Base-by-base conservation (phyloP, 2,888 invertebrate genomes). In the Hesperia comma region DNA sequence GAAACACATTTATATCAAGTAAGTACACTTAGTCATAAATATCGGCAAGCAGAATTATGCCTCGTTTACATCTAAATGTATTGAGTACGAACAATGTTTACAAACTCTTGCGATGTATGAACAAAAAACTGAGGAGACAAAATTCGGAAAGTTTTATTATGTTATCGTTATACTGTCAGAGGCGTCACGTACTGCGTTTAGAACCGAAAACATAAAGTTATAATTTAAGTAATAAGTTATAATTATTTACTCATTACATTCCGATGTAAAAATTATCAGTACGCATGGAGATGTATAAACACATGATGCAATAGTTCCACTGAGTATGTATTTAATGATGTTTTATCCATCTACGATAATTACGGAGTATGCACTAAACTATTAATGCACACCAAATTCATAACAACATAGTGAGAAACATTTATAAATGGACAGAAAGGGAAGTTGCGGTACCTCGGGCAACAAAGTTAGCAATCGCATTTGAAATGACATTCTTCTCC, bases 341-440 rank as follows among this genome's bases (percentile, higher is more conserved):
- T 56, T 14, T 19, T n/a, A 53, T 56, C 56, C 56, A 40, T 56
- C 56, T 55, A 55, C 55, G 33, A 55, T 33, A 55, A 54, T 37
- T 12, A 37, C 33, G 37, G 33, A 55, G n/a, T 40, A 56, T 56
- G 14, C 56, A 40, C 40, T 55, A 15, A 33, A 55, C 12, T 37
- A 37, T 37, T 37, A 10, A 37, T 37, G 37, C 37, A 37, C 3
- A 37, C 8, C 21, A 51, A 51, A 3, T 14, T 21, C 10, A 21
- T 7, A 55, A 37, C 21, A 57, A 14, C 56, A 41, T 1, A 17
- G 15, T 6, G 43, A 46, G 2, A 12, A 49, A 49, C 49, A 19
- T 19, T 49, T 19, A 49, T 19, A 49, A 19, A 49, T 49, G 10
- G 49, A 49, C 19, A 49, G 19, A 49, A 49, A 49, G 49, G 19